Conservation (phyloP, 1,140 invertebrate species). For the Brachionus manjavacas region DNA sequence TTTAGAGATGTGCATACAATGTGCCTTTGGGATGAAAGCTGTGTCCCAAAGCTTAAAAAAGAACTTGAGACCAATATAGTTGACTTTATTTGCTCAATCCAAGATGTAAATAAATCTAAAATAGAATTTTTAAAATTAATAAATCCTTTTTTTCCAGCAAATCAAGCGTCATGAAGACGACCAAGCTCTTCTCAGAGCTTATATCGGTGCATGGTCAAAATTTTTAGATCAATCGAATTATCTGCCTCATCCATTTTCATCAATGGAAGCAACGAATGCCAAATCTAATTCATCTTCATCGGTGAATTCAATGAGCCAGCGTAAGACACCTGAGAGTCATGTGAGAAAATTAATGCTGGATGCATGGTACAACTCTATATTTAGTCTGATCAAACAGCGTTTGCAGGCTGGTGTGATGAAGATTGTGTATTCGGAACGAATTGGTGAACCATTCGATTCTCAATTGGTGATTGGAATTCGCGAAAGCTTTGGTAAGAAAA, state of each 20-base stretch:
- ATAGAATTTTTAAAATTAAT: background rate
- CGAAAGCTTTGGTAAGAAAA: slow-evolving; percentile 78
- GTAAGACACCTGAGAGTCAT: background rate
- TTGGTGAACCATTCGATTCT: slow-evolving; percentile 93
- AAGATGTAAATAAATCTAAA: slow-evolving; percentile 61
- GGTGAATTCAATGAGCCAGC: background rate
- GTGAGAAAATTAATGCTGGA: slow-evolving; percentile 81
- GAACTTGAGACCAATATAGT: slow-evolving; percentile 85
- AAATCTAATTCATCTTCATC: slow-evolving; percentile 62
- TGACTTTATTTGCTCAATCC: slow-evolving; percentile 87
- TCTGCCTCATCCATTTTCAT: slow-evolving; percentile 87
- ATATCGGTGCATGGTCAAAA: slow-evolving; percentile 92
- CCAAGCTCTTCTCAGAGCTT: slow-evolving; percentile 86
- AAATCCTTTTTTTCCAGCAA: slow-evolving; percentile 59
- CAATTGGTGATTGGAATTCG: slow-evolving; percentile 91
- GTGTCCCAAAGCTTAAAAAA: slow-evolving; percentile 76
- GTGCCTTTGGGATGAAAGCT: slow-evolving; percentile 93
- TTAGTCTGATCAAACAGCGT: slow-evolving; percentile 82
- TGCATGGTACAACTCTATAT: slow-evolving; percentile 95
- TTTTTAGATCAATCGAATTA: slow-evolving; percentile 96
- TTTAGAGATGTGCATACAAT: slow-evolving; percentile 75
- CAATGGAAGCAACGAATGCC: slow-evolving; percentile 66
- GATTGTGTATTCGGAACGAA: slow-evolving; percentile 86
- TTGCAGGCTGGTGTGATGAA: slow-evolving; percentile 95
- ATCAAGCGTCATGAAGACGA: slow-evolving; percentile 85